Conservation (phyloP, 2,797 vertebrate species). For the Falco peregrinus region DNA sequence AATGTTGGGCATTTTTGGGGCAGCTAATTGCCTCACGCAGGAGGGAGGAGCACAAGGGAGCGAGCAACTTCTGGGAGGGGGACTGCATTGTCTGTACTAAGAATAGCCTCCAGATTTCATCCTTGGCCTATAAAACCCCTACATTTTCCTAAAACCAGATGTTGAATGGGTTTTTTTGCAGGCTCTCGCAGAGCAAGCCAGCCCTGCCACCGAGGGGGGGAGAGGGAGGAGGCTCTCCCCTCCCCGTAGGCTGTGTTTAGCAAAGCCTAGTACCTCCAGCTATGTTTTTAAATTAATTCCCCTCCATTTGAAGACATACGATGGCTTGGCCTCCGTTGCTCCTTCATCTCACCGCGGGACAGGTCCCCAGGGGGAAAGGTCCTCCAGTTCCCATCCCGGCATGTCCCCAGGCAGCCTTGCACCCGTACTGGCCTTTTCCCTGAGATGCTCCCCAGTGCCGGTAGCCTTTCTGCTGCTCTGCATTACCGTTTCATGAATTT, state of each 20-base stretch:
- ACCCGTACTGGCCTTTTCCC: not conserved
- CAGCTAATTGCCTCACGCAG: not conserved
- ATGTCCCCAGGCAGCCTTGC: not conserved
- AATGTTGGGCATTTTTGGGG: accelerated
- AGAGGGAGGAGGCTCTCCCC: not conserved
- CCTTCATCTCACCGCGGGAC: not conserved
- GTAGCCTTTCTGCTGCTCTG: not conserved
- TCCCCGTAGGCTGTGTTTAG: not conserved
- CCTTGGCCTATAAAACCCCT: not conserved
- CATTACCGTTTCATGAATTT: accelerated
- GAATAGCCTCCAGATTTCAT: not conserved
- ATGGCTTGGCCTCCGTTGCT: not conserved
- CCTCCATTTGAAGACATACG: not conserved
- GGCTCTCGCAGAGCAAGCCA: not conserved
- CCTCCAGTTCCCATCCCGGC: not conserved
- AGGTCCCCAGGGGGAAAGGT: not conserved
- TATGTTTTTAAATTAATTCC: not conserved
- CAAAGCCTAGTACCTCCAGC: not conserved
- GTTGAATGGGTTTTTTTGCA: not conserved
- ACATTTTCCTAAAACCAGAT: not conserved
- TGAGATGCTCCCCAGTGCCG: not conserved
- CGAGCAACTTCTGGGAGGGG: not conserved
- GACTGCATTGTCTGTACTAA: not conserved
- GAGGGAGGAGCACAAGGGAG: not conserved
- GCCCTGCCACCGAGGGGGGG: accelerated